Evolutionary conservation across 2,888 invertebrate genomes (phyloP).

Genomic region (Hirtodrosophila trivittata): DNA sequence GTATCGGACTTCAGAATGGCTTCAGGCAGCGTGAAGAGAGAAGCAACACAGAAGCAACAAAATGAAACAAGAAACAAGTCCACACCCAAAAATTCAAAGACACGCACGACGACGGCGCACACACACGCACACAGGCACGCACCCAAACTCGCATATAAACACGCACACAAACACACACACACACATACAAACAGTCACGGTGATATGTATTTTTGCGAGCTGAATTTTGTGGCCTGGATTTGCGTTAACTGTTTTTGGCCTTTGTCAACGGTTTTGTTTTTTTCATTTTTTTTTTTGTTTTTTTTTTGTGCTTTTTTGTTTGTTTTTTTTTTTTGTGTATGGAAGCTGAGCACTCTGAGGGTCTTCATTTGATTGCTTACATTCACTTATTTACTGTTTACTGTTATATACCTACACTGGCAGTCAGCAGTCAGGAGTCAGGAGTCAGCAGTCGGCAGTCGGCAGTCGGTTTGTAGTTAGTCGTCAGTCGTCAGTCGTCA

Average conservation of each 20-base stretch:
- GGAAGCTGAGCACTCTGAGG: not conserved
- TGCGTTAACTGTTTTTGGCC: constrained; percentile 46
- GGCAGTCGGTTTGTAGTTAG: constrained; percentile 12
- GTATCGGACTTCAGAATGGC: not conserved
- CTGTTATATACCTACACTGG: constrained; percentile 9
- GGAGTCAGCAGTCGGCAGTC: constrained; percentile 7
- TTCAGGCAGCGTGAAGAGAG: constrained; percentile 21
- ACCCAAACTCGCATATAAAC: constrained; percentile 16
- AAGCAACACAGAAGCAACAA: constrained; percentile 24
- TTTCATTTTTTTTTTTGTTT: constrained; percentile 11
- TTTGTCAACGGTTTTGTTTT: constrained; percentile 36
- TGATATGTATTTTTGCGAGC: constrained; percentile 52
- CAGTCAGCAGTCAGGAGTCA: constrained; percentile 10
- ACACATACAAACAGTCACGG: constrained; percentile 5
- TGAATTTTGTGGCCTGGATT: constrained; percentile 60
- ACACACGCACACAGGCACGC: constrained; percentile 29
- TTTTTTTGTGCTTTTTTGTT: constrained; percentile 4
- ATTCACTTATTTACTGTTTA: constrained; percentile 41
- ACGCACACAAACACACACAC: constrained; percentile 15
- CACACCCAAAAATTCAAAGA: constrained; percentile 81
- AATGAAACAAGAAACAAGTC: constrained; percentile 78
- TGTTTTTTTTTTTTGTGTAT: not conserved
- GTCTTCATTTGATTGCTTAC: constrained; percentile 35
- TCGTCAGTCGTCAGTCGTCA: constrained; percentile 14
- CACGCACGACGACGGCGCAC: constrained; percentile 61